These are phyloP conservation scores for Tenualosa thibaudeaui DNA, from an alignment of 2,797 vertebrate species.

Conservation along the genomic window DNA sequence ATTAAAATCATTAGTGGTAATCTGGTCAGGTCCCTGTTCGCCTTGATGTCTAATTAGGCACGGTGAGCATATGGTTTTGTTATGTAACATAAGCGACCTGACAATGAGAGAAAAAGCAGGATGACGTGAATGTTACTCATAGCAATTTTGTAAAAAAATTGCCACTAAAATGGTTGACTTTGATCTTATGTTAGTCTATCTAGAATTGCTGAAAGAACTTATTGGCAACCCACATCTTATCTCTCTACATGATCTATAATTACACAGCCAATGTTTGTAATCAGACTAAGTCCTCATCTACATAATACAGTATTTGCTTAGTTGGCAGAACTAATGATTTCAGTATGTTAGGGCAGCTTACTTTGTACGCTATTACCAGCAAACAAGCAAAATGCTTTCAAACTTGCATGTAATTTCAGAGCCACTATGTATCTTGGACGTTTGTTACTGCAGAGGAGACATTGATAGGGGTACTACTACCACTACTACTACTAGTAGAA, in stretches of 20 bases:
- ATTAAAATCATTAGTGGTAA: conserved; percentile 53
- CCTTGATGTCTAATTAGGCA: conserved; percentile 37
- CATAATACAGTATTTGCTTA: conserved; percentile 23
- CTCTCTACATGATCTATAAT: conserved; percentile 23
- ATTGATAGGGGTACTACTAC: no score
- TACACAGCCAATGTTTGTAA: conserved; percentile 18
- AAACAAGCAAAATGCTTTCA: not conserved
- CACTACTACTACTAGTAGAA: not conserved
- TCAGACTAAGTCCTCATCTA: conserved; percentile 22
- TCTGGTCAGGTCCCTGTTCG: conserved; percentile 41
- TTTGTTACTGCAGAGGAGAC: not conserved
- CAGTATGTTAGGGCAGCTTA: conserved; percentile 5
- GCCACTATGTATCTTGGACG: not conserved
- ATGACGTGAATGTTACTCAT: conserved; percentile 2
- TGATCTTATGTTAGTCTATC: conserved; percentile 19
- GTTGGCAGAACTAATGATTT: conserved; percentile 19
- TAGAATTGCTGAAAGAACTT: not conserved
- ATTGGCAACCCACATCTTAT: conserved; percentile 20
- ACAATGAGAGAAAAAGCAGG: not conserved
- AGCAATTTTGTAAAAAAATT: conserved; percentile 8
- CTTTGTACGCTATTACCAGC: not conserved
- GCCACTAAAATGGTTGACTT: conserved; percentile 13
- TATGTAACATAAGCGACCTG: conserved; percentile 31
- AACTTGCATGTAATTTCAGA: conserved; percentile 6
- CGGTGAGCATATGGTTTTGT: conserved; percentile 35